phyloP scores from a whole-genome alignment of 2,113 vertebrate genomes.

The Xiphorhynchus elegans region DNA sequence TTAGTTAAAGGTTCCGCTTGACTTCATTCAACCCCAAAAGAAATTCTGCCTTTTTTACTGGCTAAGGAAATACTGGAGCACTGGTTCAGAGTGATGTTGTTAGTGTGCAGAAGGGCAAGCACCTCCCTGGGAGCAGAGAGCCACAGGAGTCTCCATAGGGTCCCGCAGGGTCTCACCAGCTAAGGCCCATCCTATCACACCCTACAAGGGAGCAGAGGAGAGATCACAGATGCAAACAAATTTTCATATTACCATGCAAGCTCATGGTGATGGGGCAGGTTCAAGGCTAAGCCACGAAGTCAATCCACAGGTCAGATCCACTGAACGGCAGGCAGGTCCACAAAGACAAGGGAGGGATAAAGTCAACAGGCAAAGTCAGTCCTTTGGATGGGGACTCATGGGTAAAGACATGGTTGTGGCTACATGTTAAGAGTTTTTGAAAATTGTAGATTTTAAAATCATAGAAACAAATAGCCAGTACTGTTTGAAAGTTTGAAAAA shows the following conservation, averaged over 20 bases:
- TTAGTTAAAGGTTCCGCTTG: background rate
- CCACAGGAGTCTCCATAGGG: background rate
- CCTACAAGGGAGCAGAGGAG: background rate
- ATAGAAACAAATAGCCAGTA: background rate
- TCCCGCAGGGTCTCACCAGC: background rate
- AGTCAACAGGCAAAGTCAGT: background rate
- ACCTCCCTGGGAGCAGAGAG: background rate
- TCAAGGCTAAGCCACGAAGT: background rate
- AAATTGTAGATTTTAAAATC: background rate
- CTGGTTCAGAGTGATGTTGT: background rate
- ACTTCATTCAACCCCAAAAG: background rate
- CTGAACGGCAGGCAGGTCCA: background rate
- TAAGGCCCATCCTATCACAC: background rate
- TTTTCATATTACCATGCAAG: background rate
- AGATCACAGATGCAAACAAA: background rate
- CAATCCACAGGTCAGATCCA: background rate
- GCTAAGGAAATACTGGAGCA: background rate
- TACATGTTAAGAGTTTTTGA: background rate
- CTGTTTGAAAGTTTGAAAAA: background rate
- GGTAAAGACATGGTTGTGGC: background rate
- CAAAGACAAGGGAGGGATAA: background rate
- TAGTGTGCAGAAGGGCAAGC: background rate
- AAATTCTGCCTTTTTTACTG: background rate
- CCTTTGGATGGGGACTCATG: background rate
- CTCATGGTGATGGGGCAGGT: background rate